Base-by-base conservation (phyloP, 30 jellyfish, hydroid and myxozoan genomes). In the Euphysa ruthae region DNA sequence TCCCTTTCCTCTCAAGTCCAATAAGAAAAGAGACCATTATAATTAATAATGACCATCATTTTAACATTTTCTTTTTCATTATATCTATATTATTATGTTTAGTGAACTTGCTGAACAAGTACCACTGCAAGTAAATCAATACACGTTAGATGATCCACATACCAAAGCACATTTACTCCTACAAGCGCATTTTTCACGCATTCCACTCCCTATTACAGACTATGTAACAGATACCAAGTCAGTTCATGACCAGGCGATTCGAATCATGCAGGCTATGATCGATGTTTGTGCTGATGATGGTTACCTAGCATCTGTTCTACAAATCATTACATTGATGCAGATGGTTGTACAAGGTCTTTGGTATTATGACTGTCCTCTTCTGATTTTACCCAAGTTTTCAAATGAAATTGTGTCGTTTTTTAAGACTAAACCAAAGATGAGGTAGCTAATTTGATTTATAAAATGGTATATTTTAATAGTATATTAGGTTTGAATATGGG, bases 151-250 rank as follows among this genome's bases (percentile, higher is more conserved):
- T 66, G 63, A 82, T 63, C 89, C 97, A 4, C 97, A 87, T 34
- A 77, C 94, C 6, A 91, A 91, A 51, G 65, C 95, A 4, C 95
- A 82, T 66, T 51, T 91, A 18, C 74, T 91, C 7, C 63, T 91
- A 24, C 99, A 91, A 66, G 99, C 99, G 5, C 96, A 91, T 56
- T 77, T 91, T 73, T 49, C 81, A 18, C 77, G 99, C 20, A 70
- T 71, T 15, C 81, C 71, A 2, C 73, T 91, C 5, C 99, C 99
- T 3, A 77, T 76, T 22, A 88, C 95, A 8, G 99, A 91, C 60
- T 91, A 91, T 32, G 84, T 56, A 25, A 91, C 99, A 19, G 99
- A 91, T 51, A 91, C 99, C 14, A 91, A 82, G 55, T 91, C 99
- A 4, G 88, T 91, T 20, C 77, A 73, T 20, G 99, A 91, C 54